Evolutionary conservation across 2,888 invertebrate genomes (phyloP), one percentile per base, ranked within the genome.

Genomic region (Elgonia sp.): DNA sequence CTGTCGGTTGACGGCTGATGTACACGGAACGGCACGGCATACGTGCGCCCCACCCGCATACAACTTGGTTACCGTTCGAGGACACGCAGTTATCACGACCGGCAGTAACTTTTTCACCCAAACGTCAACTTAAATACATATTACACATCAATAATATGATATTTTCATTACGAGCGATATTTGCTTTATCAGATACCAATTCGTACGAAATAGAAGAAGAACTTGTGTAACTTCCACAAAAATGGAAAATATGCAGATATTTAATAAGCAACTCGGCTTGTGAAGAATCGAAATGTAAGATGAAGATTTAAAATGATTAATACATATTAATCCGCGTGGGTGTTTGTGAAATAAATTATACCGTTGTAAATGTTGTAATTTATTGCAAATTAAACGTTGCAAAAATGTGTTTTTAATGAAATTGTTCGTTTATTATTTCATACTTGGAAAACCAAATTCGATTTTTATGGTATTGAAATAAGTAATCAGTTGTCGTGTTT

Each of bases 1-100:
- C 91, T 91, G 92, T 91, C 89, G 91, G 65, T 57, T 62, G 77
- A 70, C 65, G 75, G 87, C 87, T 88, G 89, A 88, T 86, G 87
- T 89, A 90, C 91, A 42, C 83, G 76, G 53, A 70, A 65, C 65
- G 72, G 72, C 57, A 72, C 50, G 70, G 53, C 70, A 39, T 46
- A 55, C 69, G 67, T 29, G 76, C 84, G 84, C 84, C 91, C 92
- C 91, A 91, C 92, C 91, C 89, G 89, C 90, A 53, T 29, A 29
- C 85, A 72, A 80, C 86, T 81, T 84, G 80, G 82, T 75, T 86
- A 85, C 70, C 81, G 89, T 80, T 85, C 85, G 85, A 85, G 85
- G 85, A 85, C 80, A 77, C 85, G 80, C 75, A 73, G 80, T 79
- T 85, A 80, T 85, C 85, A 63, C 85, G 63, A 72, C 70, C 70